Conservation (phyloP, 2,113 vertebrate species). For the Microcebus jonahi region DNA sequence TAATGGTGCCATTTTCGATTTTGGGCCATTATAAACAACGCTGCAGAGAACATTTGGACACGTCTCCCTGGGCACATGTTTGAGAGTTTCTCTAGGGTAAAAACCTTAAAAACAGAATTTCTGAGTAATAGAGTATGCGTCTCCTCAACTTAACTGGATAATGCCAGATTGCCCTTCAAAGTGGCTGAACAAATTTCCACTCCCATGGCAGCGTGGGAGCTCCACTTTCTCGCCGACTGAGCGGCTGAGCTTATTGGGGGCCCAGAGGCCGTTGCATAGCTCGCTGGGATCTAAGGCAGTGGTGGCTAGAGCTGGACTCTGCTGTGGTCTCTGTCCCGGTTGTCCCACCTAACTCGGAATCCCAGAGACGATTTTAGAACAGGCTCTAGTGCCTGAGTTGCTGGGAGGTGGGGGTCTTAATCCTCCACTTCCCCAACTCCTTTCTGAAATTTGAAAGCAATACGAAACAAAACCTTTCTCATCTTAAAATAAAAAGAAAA, state of each 20-base stretch:
- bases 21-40: background rate
- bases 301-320: rapidly evolving
- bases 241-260: rapidly evolving
- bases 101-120: slow-evolving; percentile 27
- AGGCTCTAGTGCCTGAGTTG: background rate
- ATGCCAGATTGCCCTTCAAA: background rate
- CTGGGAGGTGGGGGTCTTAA: background rate
- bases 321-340: background rate
- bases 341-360: rapidly evolving
- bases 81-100: background rate
- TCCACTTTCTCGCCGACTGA: background rate
- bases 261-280: background rate
- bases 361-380: rapidly evolving
- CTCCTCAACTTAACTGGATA: background rate
- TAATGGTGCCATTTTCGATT: background rate
- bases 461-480: background rate
- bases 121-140: background rate
- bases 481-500: background rate
- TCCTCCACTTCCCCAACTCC: background rate
- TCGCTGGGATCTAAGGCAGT: rapidly evolving
- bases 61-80: background rate
- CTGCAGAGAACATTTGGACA: background rate
- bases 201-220: background rate
- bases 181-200: background rate
- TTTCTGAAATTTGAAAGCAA: background rate